Conservation (phyloP, 2,113 vertebrate species). For the Regulus satrapa region DNA sequence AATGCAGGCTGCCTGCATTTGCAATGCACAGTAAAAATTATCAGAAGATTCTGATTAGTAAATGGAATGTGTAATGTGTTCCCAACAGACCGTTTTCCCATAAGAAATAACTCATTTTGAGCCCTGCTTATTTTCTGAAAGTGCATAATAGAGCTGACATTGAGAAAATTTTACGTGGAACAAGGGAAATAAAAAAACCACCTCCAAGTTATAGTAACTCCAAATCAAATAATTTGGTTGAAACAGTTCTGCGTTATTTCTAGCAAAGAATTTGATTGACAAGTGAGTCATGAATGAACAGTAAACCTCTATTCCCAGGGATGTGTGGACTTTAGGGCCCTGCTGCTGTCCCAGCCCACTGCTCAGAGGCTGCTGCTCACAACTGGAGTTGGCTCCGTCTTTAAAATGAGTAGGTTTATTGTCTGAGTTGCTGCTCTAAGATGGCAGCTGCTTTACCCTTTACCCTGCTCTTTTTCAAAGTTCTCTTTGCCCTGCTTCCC, state of each 20-base stretch:
- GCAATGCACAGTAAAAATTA: conserved; percentile 24
- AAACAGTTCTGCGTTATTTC: neutral
- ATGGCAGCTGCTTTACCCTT: neutral
- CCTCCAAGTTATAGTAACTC: neutral
- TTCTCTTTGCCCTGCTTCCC: neutral
- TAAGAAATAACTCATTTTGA: conserved; percentile 19
- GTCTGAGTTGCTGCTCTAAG: neutral
- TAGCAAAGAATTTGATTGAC: neutral
- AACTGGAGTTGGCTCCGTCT: neutral
- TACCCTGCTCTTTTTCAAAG: no score
- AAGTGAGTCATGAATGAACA: neutral
- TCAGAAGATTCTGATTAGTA: conserved; percentile 35
- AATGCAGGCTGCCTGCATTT: neutral
- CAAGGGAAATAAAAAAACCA: neutral
- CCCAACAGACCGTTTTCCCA: neutral
- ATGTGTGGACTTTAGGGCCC: neutral
- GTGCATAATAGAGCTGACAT: neutral
- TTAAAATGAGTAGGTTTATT: neutral
- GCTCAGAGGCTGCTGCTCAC: neutral
- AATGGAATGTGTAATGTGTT: conserved; percentile 9
- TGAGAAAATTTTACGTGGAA: neutral
- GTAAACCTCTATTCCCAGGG: neutral
- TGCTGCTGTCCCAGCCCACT: neutral
- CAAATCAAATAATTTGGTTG: neutral
- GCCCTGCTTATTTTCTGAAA: neutral